phyloP scores from a whole-genome alignment of 92 coral and sea anemone genomes.

The Virgularia gustaviana region DNA sequence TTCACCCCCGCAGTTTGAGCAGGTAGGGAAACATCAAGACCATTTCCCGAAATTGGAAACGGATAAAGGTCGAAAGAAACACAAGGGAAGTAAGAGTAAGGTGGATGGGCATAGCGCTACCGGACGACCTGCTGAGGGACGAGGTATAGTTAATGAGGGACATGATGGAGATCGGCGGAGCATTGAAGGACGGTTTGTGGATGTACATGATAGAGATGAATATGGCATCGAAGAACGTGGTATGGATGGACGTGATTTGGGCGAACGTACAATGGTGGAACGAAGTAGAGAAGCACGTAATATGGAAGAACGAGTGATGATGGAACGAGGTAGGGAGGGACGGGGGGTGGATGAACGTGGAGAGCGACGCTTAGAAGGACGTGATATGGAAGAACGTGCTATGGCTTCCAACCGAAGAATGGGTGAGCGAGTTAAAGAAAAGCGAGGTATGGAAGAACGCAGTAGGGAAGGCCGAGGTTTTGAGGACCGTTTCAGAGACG shows the following conservation, averaged over 20 bases:
- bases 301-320: neutral
- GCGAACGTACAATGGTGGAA: slow-evolving; percentile 33
- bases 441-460: slow-evolving; percentile 53
- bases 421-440: slow-evolving; percentile 70
- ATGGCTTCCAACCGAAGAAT: no score
- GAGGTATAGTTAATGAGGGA: slow-evolving; percentile 36
- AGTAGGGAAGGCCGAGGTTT: slow-evolving; percentile 57
- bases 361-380: slow-evolving; percentile 62
- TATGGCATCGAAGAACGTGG: slow-evolving; percentile 61
- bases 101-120: slow-evolving; percentile 46
- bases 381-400: no score
- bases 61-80: slow-evolving; percentile 24
- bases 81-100: slow-evolving; percentile 27
- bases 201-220: slow-evolving; percentile 30
- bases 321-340: neutral
- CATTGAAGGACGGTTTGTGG: slow-evolving; percentile 38
- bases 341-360: slow-evolving; percentile 56
- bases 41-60: neutral
- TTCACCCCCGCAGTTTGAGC: slow-evolving; percentile 3
- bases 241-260: slow-evolving; percentile 39
- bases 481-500: slow-evolving; percentile 59
- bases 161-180: slow-evolving; percentile 47
- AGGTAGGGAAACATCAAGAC: neutral
- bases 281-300: slow-evolving; percentile 29
- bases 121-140: slow-evolving; percentile 62